Conservation (phyloP, 2,888 invertebrate species). For the Apotomis turbidana region DNA sequence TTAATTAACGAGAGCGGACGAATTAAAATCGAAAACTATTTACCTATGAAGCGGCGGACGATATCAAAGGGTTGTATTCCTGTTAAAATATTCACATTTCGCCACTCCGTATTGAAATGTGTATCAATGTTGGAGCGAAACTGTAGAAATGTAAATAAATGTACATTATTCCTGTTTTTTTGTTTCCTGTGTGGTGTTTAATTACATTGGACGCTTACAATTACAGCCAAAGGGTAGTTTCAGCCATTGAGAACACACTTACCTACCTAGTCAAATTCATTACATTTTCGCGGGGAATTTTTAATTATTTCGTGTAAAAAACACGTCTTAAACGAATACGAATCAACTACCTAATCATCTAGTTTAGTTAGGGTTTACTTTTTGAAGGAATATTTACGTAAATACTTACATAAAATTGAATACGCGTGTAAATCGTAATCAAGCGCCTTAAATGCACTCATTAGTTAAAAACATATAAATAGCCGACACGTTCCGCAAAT, state of each 20-base stretch:
- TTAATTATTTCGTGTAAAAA: too few species aligned
- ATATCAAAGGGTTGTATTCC: slow-evolving; percentile 29
- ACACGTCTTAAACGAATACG: too few species aligned
- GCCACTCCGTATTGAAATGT: slow-evolving; percentile 26
- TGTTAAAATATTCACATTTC: slow-evolving; percentile 34
- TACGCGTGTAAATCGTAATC: neutral
- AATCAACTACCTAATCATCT: too few species aligned
- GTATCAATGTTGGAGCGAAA: slow-evolving; percentile 18
- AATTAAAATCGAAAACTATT: slow-evolving; percentile 38
- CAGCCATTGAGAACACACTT: too few species aligned
- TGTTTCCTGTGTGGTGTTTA: neutral
- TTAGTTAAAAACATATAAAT: neutral
- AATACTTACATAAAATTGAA: neutral
- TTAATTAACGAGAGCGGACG: slow-evolving; percentile 21
- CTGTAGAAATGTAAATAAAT: slow-evolving; percentile 16
- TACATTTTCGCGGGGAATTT: too few species aligned
- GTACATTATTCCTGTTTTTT: slow-evolving; percentile 16
- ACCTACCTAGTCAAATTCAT: too few species aligned
- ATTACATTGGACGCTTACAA: neutral
- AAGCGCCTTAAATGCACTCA: neutral
- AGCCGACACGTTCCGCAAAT: neutral
- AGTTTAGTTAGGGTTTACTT: too few species aligned
- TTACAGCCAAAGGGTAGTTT: neutral
- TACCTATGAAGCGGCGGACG: slow-evolving; percentile 19
- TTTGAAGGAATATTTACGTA: too few species aligned